phyloP scores from a whole-genome alignment of 2,797 vertebrate species.

The Carapus acus region DNA sequence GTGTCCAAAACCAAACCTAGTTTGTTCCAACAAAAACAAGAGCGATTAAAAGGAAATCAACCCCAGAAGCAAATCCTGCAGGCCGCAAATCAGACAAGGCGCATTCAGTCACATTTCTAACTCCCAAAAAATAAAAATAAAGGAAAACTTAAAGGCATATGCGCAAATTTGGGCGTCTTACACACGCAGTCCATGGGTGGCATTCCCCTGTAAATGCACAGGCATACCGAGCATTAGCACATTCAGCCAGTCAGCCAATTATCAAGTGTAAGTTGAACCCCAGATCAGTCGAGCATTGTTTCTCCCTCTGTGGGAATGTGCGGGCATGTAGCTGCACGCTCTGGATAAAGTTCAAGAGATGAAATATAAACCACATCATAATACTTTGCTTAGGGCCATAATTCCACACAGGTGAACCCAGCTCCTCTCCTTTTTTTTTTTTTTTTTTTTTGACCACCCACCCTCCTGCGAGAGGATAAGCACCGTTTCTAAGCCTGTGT shows the following conservation, averaged over 20 bases:
- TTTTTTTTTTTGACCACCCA: constrained; percentile 69
- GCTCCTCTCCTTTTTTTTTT: too few species aligned
- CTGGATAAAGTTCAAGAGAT: constrained; percentile 68
- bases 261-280: constrained; percentile 46
- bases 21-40: too few species aligned
- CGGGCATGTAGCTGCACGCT: constrained; percentile 63
- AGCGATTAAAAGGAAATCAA: too few species aligned
- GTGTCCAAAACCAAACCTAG: too few species aligned
- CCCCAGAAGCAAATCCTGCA: too few species aligned
- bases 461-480: constrained; percentile 38
- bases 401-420: constrained; percentile 63
- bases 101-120: background rate
- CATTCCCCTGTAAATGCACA: constrained; percentile 14
- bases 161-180: too few species aligned
- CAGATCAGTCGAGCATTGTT: constrained; percentile 67
- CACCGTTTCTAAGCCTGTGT: constrained; percentile 22
- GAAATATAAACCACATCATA: constrained; percentile 76
- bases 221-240: constrained; percentile 20
- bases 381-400: constrained; percentile 66
- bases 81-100: too few species aligned
- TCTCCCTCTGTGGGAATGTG: constrained; percentile 66
- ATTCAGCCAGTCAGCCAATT: constrained; percentile 33
- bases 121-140: too few species aligned
- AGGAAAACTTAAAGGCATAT: too few species aligned
- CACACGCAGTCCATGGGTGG: background rate